Conservation (phyloP, 2,113 vertebrate species). For the Semnornis frantzii region DNA sequence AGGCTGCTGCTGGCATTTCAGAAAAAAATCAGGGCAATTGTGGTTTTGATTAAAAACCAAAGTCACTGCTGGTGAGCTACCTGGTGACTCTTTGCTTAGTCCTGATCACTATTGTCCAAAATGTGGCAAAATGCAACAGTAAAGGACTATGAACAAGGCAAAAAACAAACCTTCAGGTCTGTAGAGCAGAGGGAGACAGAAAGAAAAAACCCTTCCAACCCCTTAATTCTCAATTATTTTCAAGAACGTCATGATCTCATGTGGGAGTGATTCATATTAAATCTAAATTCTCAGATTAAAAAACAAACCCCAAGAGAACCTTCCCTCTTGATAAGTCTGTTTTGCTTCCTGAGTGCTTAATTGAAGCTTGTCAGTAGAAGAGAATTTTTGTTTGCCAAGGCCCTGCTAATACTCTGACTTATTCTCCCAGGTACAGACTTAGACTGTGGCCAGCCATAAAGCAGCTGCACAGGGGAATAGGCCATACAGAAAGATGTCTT, state of each 20-base stretch:
- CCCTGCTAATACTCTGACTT: background rate
- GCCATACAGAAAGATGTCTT: background rate
- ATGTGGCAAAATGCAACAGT: background rate
- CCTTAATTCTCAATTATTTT: constrained; percentile 17
- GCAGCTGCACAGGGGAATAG: background rate
- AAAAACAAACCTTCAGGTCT: background rate
- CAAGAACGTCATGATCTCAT: background rate
- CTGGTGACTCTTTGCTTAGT: background rate
- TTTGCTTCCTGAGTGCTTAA: constrained; percentile 12
- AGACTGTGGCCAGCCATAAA: background rate
- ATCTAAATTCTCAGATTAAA: constrained; percentile 25
- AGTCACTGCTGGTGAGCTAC: background rate
- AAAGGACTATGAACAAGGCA: background rate
- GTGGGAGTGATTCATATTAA: background rate
- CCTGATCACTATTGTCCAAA: background rate
- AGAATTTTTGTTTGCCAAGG: background rate
- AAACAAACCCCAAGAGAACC: background rate
- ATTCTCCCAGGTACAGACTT: background rate
- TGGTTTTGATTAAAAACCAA: background rate
- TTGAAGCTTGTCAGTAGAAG: background rate
- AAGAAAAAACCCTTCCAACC: background rate
- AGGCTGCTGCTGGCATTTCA: background rate
- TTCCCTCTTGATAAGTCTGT: background rate
- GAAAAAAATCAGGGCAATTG: background rate
- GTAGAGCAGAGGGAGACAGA: background rate